Percentiles rank a stretch among this genome's conserved stretches.
phyloP scores from a whole-genome alignment of 2,797 vertebrate species.

The Lates japonicus region DNA sequence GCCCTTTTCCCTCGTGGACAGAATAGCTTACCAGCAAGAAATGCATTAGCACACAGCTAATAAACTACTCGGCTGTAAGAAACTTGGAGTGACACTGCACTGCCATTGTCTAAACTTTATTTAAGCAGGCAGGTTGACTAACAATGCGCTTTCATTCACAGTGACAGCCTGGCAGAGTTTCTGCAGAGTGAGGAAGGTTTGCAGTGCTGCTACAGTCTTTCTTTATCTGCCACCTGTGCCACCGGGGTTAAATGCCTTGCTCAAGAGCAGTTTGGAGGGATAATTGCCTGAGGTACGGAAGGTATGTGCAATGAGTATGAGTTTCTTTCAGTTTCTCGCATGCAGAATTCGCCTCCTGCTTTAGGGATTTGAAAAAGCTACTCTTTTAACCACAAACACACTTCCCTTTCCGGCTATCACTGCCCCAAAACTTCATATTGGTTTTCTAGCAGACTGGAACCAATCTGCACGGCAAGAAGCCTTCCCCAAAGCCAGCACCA shows the following conservation, averaged over 20 bases:
- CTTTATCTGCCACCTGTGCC: neutral
- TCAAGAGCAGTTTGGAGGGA: constrained; percentile 27
- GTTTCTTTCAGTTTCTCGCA: too few relatives aligned
- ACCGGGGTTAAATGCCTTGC: constrained; percentile 29
- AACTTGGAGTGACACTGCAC: constrained; percentile 52
- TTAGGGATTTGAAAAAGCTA: constrained; percentile 59
- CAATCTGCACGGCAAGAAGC: constrained; percentile 66
- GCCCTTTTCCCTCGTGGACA: constrained; percentile 32
- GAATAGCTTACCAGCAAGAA: constrained; percentile 48
- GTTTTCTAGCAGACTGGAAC: constrained; percentile 78
- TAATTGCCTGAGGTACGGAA: constrained; percentile 13
- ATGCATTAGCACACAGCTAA: constrained; percentile 66
- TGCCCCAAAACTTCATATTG: constrained; percentile 70
- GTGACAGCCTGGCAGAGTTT: constrained; percentile 59
- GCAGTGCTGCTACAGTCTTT: constrained; percentile 3
- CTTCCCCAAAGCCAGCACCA: constrained; percentile 56
- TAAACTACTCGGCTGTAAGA: constrained; percentile 47
- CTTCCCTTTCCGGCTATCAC: constrained; percentile 60
- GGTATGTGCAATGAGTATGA: too few relatives aligned
- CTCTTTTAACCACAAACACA: constrained; percentile 62
- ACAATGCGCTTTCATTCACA: constrained; percentile 54
- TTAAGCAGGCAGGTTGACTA: constrained; percentile 65
- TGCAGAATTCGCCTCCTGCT: constrained; percentile 47
- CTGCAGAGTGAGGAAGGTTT: constrained; percentile 8
- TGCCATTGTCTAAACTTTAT: constrained; percentile 61